These are phyloP conservation scores for Mimumesa dahlbomi DNA, from an alignment of 2,888 invertebrate species.

Conservation along the genomic window DNA sequence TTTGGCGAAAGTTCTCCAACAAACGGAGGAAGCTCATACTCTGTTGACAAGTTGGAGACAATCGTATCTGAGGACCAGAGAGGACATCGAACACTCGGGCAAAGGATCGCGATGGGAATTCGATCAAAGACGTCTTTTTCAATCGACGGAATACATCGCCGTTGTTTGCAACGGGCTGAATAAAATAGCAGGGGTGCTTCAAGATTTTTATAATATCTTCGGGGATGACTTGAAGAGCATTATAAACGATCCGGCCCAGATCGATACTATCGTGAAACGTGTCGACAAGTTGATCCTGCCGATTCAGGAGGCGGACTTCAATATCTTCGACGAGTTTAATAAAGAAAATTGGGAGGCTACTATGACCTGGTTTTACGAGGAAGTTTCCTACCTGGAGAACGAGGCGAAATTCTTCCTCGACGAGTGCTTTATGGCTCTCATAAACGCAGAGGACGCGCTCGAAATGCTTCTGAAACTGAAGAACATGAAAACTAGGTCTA, in stretches of 20 bases:
- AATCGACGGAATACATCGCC: constrained; percentile 91
- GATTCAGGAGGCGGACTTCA: constrained; percentile 88
- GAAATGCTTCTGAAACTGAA: constrained; percentile 90
- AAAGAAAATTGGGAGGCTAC: constrained; percentile 94
- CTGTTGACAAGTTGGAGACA: constrained; percentile 89
- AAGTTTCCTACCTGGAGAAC: constrained; percentile 87
- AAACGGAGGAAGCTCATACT: constrained; percentile 83
- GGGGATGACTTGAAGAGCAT: constrained; percentile 93
- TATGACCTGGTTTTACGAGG: constrained; percentile 88
- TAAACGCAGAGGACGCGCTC: constrained; percentile 91
- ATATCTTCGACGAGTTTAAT: constrained; percentile 89
- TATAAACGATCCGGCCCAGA: constrained; percentile 91
- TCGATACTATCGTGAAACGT: constrained; percentile 91
- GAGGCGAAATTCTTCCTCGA: constrained; percentile 93
- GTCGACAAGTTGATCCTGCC: constrained; percentile 89
- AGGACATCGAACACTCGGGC: constrained; percentile 92
- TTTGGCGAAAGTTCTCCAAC: constrained; percentile 82
- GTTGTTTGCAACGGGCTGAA: constrained; percentile 89
- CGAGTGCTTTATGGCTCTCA: constrained; percentile 90
- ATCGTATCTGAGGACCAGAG: constrained; percentile 88
- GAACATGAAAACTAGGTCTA: constrained; percentile 88
- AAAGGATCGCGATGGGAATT: constrained; percentile 96
- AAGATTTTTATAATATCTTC: constrained; percentile 94
- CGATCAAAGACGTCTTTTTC: constrained; percentile 90
- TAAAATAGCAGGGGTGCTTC: constrained; percentile 89